Percentiles rank a stretch among this genome's conserved stretches.
These are phyloP conservation scores for Thunnus albacares DNA, from an alignment of 2,797 vertebrate species.

Conservation along the genomic window DNA sequence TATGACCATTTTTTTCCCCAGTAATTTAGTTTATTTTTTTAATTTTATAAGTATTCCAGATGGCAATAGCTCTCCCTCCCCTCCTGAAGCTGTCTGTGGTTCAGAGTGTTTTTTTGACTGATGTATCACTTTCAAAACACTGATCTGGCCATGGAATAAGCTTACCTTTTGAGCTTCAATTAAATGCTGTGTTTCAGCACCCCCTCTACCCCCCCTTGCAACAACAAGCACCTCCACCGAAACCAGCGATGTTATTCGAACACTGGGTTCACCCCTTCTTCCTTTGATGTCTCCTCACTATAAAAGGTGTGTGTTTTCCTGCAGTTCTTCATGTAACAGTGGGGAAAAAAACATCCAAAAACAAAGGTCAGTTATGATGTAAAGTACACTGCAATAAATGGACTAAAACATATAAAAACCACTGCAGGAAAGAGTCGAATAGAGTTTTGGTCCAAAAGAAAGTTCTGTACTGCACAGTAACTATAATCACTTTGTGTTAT, in stretches of 20 bases:
- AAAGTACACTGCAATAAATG: background rate
- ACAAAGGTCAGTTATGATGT: background rate
- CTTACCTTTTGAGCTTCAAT: background rate
- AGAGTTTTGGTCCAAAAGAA: background rate
- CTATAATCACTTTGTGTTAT: conserved; percentile 23
- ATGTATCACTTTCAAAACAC: no score
- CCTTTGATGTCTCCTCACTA: background rate
- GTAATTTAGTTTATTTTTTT: no score
- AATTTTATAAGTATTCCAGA: no score
- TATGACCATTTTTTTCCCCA: no score
- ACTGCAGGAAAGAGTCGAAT: background rate
- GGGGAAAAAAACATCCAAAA: background rate
- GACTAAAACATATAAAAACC: background rate
- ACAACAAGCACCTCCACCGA: no score
- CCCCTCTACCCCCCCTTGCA: no score
- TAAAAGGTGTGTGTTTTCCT: background rate
- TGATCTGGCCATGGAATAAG: background rate
- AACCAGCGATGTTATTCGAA: background rate
- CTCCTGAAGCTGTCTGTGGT: no score
- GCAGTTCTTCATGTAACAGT: background rate
- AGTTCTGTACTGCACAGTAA: conserved; percentile 15
- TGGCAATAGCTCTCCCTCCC: no score
- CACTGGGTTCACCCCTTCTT: background rate
- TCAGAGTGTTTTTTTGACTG: no score
- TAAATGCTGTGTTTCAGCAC: background rate